phyloP scores from a whole-genome alignment of 2,113 vertebrate genomes.

The Indicator maculatus region DNA sequence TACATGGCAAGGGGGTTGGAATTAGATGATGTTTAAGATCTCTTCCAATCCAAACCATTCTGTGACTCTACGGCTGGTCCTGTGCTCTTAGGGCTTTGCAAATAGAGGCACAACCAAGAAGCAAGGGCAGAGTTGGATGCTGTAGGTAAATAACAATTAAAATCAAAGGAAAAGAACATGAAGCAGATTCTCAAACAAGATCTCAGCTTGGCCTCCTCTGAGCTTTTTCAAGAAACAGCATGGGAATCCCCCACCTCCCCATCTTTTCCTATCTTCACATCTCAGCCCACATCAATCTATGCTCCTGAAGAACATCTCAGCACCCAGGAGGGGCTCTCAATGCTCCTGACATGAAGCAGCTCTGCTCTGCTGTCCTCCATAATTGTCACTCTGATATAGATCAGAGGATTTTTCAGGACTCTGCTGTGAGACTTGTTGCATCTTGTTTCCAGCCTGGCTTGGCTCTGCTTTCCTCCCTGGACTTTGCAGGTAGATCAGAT shows the following conservation, averaged over 20 bases:
- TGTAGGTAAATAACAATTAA: too few relatives aligned
- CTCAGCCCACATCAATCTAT: not conserved
- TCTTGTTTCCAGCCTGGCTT: conserved; percentile 48
- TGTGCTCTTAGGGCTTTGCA: too few relatives aligned
- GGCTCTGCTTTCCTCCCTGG: not conserved
- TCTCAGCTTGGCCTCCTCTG: not conserved
- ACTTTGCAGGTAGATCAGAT: not conserved
- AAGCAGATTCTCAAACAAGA: not conserved
- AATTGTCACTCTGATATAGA: not conserved
- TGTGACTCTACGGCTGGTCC: too few relatives aligned
- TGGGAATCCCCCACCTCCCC: not conserved
- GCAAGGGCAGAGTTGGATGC: too few relatives aligned
- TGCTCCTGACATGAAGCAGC: fast-evolving
- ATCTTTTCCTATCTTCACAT: not conserved
- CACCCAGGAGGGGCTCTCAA: not conserved
- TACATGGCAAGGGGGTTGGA: not conserved
- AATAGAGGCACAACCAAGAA: too few relatives aligned
- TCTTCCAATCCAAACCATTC: too few relatives aligned
- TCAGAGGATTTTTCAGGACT: conserved; percentile 23
- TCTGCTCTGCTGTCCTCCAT: not conserved
- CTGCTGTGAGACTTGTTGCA: conserved; percentile 26
- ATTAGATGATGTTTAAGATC: too few relatives aligned
- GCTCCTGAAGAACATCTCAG: not conserved
- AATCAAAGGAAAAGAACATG: too few relatives aligned
- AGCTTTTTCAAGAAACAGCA: not conserved